Evolutionary conservation across 1,140 invertebrate genomes (phyloP).

Genomic region (Chironomus tepperi): DNA sequence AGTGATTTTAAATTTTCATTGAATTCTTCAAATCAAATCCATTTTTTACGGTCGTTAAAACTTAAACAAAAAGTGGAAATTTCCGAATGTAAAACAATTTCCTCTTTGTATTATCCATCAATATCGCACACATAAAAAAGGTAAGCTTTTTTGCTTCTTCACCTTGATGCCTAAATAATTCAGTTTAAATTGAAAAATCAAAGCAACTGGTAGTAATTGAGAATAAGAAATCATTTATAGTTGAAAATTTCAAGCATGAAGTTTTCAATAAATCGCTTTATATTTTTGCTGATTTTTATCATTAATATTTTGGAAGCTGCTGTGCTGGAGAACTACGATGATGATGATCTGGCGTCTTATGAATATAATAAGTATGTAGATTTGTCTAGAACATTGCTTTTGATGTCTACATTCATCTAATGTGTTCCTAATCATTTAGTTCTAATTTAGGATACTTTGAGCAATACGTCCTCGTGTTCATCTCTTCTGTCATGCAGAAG

Average conservation of each 20-base stretch:
- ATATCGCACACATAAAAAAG: background rate
- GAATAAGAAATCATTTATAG: background rate
- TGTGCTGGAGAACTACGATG: background rate
- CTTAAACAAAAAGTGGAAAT: background rate
- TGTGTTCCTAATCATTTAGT: background rate
- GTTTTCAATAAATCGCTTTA: background rate
- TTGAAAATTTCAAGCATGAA: background rate
- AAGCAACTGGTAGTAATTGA: background rate
- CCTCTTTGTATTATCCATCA: background rate
- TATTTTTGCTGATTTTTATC: background rate
- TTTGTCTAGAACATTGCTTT: too few species aligned
- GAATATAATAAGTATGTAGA: constrained; percentile 1
- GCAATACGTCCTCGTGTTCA: background rate
- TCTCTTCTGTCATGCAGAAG: background rate
- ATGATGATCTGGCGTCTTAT: background rate
- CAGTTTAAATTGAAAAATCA: background rate
- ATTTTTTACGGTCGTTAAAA: background rate
- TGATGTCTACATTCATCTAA: too few species aligned
- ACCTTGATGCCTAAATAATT: background rate
- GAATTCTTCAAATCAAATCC: too few species aligned
- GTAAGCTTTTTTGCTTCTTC: background rate
- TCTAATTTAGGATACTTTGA: background rate
- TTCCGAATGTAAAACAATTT: background rate
- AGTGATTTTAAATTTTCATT: too few species aligned
- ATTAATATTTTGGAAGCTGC: background rate